Conservation (phyloP, 2,797 vertebrate genomes). For the Coregonus ussuriensis region DNA sequence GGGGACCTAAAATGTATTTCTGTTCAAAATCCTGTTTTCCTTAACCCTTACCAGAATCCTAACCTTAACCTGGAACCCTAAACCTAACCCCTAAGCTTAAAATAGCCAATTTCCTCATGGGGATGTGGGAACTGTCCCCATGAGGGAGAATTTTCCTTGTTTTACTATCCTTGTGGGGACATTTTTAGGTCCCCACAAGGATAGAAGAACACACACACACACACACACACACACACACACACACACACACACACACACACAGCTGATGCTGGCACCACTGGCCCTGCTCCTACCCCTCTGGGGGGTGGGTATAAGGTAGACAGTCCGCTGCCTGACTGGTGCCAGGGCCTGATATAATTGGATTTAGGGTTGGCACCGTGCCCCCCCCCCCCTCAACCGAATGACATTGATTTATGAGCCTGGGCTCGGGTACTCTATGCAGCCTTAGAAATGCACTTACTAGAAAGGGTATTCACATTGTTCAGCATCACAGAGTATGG, state of each 20-base stretch:
- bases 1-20: no score
- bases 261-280: conserved; percentile 51
- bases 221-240: neutral
- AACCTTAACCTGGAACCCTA: no score
- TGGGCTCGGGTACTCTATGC: conserved; percentile 47
- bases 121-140: no score
- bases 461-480: neutral
- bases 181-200: no score
- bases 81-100: no score
- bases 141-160: no score
- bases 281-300: conserved; percentile 30
- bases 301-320: conserved; percentile 44
- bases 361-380: conserved; percentile 68
- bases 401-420: conserved; percentile 66
- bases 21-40: no score
- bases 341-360: conserved; percentile 68
- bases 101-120: no score
- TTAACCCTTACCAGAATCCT: no score
- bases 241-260: conserved; percentile 18
- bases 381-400: conserved; percentile 22
- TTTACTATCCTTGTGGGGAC: no score
- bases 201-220: neutral
- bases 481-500: neutral
- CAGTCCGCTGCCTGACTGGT: conserved; percentile 66
- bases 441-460: neutral